Base-by-base conservation (phyloP, 2,113 vertebrate genomes). In the Tonatia bakeri region DNA sequence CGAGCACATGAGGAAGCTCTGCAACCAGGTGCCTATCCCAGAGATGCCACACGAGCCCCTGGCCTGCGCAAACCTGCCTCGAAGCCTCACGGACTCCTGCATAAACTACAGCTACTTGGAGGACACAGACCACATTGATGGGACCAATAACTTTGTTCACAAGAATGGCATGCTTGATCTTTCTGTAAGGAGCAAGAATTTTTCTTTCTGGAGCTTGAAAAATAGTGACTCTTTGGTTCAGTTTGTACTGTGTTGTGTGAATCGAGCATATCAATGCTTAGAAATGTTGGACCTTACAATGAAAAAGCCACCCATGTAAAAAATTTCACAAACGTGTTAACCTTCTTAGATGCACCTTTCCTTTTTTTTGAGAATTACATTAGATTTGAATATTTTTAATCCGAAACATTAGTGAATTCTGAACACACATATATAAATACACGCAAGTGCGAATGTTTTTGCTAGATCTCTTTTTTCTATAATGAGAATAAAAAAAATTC, bases 141-240 rank as follows among this genome's bases (percentile, higher is more conserved):
- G 99, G 28, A 99, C 99, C 97, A 99, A 99, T 98, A 99, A 99
- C 98, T 99, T 99, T 98, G 99, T 99, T 97, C 99, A 99, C 98
- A 99, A 99, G 98, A 99, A 99, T 1, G 99, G 99, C 98, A 99
- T 99, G 99, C 98, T 99, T 97, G 99, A 99, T 98, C 99, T 99
- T 95, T 99, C 99, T 72, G 99, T 99, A 98, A 99, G 97, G 97
- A 87, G 16, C 43, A 80, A 64, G 45, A 70, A 1, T 36, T 91
- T 96, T 86, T 95, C 75, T 84, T 94, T 76, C 33, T 64, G 20
- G 95, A 95, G 40, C 69, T 64, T 91, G 79, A 61, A 52, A 96
- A 38, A 95, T 59, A 81, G 0, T 45, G 87, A 26, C 45, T 50
- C 69, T 89, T 65, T 93, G 14, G 0, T 72, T 52, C 47, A 73